Evolutionary conservation across 1,140 invertebrate genomes (phyloP).

Genomic region (Pachypeltis micranthus): DNA sequence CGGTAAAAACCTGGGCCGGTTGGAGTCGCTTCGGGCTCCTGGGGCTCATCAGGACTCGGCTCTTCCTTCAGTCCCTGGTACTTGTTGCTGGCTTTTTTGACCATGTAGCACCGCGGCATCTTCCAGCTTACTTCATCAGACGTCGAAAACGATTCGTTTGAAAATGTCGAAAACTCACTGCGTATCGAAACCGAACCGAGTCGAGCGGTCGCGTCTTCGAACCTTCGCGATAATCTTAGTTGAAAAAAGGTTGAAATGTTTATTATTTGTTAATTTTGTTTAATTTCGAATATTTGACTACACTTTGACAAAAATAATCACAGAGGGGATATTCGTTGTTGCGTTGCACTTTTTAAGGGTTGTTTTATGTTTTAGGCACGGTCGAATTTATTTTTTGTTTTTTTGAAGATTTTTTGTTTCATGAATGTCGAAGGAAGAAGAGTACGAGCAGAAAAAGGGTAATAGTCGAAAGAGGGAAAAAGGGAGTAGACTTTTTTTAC

Average conservation of each 20-base stretch:
- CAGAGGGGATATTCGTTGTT: constrained; percentile 14
- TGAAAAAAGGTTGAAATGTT: neutral
- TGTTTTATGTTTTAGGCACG: constrained; percentile 9
- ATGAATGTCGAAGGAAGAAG: constrained; percentile 1
- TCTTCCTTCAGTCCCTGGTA: constrained; percentile 34
- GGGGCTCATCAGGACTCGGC: constrained; percentile 26
- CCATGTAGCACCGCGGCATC: constrained; percentile 44
- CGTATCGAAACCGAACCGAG: no score
- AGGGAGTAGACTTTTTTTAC: constrained; percentile 10
- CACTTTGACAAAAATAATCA: constrained; percentile 8
- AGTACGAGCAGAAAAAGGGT: constrained; percentile 13
- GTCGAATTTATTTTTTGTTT: neutral
- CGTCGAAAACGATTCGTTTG: no score
- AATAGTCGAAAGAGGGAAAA: constrained; percentile 14
- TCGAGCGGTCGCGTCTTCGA: no score
- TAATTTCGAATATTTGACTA: no score
- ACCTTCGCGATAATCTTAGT: neutral
- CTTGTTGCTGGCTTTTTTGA: constrained; percentile 44
- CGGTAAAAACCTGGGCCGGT: constrained; percentile 2
- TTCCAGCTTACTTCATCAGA: constrained; percentile 15
- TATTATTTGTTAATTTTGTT: neutral
- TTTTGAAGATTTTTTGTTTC: neutral
- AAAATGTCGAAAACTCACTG: no score
- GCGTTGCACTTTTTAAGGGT: constrained; percentile 2
- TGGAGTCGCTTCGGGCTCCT: constrained; percentile 23